Base-by-base conservation (phyloP, 2,888 invertebrate species). In the Cosmia trapezina region DNA sequence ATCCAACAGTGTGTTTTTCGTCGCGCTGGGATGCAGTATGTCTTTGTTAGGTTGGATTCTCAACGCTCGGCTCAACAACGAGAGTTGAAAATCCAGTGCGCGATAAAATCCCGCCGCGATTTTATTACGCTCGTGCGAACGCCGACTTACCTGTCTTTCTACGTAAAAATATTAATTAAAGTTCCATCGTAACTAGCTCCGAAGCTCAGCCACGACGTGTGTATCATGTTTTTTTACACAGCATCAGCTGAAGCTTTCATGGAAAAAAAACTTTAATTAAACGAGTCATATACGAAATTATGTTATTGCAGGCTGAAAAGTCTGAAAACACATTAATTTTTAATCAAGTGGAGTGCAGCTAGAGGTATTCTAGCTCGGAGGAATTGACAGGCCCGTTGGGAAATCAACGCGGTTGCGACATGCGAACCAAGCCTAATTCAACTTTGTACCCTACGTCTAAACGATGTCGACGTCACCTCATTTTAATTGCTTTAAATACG, bases 281-380 rank as follows among this genome's bases (percentile, higher is more conserved):
- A 73, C 28, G 63, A 68, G 59, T 74, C 43, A 53, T 57, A 68
- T 78, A 47, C 54, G 69, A 78, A 71, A 80, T 76, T 61, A 82
- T 77, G 77, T 76, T 75, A 82, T 85, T 86, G 84, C 83, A 83
- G 81, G 73, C 81, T 89, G 88, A 90, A 91, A 90, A 91, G 83
- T 75, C 81, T 89, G 88, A 90, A 91, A 90, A 91, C 84, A 87
- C 89, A 88, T 93, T 88, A 91, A 93, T 91, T 86, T 92, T 93
- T 93, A 93, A 94, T 94, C 91, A 93, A 88, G 87, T 89, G 84
- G 90, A 94, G 93, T 94, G 92, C 92, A 91, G 88, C 88, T 89
- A 90, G 88, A 88, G 89, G 86, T 89, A 90, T 90, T 88, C 86
- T 84, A 87, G 87, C 88, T 78, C 86, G 80, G 85, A 85, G 89